A percentile compares a stretch with the other conserved stretches of the same genome.
These are phyloP conservation scores for Alcedo atthis DNA, from an alignment of 2,797 vertebrate genomes.

Conservation along the genomic window DNA sequence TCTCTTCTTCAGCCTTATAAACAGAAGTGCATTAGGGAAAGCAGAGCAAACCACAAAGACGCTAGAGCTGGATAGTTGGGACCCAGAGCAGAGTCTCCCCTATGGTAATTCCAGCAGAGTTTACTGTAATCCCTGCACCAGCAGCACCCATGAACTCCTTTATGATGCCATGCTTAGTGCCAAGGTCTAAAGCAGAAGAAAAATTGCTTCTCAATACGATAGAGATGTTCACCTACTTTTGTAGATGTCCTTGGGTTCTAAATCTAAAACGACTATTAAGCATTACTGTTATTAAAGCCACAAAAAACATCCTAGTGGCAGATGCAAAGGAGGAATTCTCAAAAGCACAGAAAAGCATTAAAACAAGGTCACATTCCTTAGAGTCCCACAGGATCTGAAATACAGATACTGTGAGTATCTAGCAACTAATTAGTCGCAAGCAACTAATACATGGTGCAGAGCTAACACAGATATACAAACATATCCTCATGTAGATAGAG, in stretches of 20 bases:
- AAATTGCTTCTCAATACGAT: neutral
- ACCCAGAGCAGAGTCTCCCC: neutral
- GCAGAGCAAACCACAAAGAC: neutral
- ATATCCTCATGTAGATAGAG: neutral
- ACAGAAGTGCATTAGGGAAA: neutral
- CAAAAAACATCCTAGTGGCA: constrained; percentile 21
- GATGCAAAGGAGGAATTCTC: constrained; percentile 48
- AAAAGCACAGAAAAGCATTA: constrained; percentile 61
- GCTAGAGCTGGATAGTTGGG: neutral
- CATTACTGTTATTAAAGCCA: constrained; percentile 54
- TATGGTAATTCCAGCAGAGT: neutral
- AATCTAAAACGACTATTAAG: constrained; percentile 18
- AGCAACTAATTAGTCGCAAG: constrained; percentile 66
- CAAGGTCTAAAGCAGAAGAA: neutral
- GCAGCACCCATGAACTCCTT: neutral
- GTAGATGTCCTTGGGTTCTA: constrained; percentile 53
- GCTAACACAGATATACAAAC: constrained; percentile 41
- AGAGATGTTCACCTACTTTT: neutral
- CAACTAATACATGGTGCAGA: constrained; percentile 15
- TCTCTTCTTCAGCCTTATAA: neutral
- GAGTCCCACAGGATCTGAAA: constrained; percentile 27
- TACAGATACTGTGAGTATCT: constrained; percentile 50
- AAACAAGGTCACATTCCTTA: constrained; percentile 68
- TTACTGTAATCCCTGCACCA: neutral
- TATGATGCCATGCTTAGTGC: neutral